These are phyloP conservation scores for Agrotis segetum DNA, from an alignment of 2,888 invertebrate genomes.

Conservation along the genomic window DNA sequence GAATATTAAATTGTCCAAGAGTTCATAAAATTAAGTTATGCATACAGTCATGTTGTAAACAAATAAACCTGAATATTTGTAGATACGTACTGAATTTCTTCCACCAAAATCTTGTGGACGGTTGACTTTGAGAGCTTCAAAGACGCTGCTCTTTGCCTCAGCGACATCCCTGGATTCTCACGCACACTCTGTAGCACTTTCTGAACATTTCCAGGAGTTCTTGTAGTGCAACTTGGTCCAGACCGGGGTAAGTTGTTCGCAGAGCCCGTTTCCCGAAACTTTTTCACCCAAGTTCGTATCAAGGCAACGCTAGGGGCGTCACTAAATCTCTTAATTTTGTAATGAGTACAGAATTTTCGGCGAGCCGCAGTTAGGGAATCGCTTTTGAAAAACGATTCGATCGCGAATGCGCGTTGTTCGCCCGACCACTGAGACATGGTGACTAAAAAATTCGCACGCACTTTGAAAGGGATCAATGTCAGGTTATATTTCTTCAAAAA, in stretches of 20 bases:
- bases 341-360: not conserved
- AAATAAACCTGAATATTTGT: not conserved
- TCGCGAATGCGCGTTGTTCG: conserved; percentile 5
- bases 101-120: conserved; percentile 5
- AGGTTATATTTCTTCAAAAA: not conserved
- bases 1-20: too few species aligned
- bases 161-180: not conserved
- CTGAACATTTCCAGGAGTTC: conserved; percentile 7
- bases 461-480: not conserved
- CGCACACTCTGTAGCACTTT: conserved; percentile 8
- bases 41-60: not conserved
- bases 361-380: not conserved
- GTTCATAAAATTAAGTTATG: not conserved
- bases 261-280: conserved; percentile 18
- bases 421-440: not conserved
- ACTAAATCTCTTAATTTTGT: conserved; percentile 4
- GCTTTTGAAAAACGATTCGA: conserved; percentile 19
- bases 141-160: not conserved
- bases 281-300: conserved; percentile 8
- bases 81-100: conserved; percentile 2
- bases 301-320: conserved; percentile 9
- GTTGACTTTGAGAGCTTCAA: conserved; percentile 20
- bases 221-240: conserved; percentile 4
- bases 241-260: not conserved
- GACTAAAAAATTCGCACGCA: conserved; percentile 3